Conservation (phyloP, 2,113 vertebrate genomes). For the Ptyas mucosa region DNA sequence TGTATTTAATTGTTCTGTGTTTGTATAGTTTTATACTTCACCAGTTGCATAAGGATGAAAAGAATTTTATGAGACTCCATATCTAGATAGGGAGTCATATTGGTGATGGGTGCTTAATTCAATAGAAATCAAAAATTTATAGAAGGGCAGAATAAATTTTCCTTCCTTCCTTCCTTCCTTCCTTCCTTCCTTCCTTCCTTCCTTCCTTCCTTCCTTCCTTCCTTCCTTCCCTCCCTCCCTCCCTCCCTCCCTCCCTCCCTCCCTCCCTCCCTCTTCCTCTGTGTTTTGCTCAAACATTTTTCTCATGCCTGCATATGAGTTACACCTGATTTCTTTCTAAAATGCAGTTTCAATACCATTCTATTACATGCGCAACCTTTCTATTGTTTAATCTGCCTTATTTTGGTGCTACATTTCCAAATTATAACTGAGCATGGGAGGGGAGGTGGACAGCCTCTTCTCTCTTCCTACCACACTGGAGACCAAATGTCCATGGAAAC, state of each 20-base stretch:
- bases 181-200: background rate
- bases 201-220: no score
- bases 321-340: background rate
- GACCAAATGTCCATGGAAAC: background rate
- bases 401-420: background rate
- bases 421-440: background rate
- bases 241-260: background rate
- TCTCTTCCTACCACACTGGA: background rate
- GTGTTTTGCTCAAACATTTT: background rate
- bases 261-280: background rate
- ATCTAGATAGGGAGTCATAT: background rate
- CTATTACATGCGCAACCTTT: background rate
- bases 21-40: background rate
- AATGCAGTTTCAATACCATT: background rate
- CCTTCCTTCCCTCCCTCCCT: no score
- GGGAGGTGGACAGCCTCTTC: background rate
- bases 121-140: background rate
- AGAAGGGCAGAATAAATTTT: background rate
- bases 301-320: background rate
- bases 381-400: background rate
- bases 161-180: background rate
- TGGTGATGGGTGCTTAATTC: rapidly evolving
- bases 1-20: background rate
- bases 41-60: background rate
- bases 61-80: background rate